phyloP scores from a whole-genome alignment of 2,113 vertebrate species.

The Cavia porcellus region DNA sequence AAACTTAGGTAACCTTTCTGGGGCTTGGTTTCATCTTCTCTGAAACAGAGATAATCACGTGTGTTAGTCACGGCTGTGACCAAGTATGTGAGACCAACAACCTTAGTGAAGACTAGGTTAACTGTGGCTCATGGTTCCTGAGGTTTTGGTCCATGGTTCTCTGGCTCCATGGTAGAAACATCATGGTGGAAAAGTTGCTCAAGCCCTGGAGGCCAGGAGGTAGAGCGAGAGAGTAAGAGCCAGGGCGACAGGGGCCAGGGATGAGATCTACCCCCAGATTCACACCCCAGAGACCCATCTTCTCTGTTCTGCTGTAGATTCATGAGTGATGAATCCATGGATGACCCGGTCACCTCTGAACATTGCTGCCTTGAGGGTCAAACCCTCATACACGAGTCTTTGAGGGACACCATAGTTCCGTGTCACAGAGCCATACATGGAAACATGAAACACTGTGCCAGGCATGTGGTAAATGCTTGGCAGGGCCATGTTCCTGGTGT shows the following conservation, averaged over 20 bases:
- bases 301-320: background rate
- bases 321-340: background rate
- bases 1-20: background rate
- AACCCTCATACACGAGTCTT: background rate
- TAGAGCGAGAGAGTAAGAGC: background rate
- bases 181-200: background rate
- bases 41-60: background rate
- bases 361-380: background rate
- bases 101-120: background rate
- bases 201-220: background rate
- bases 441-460: rapidly evolving
- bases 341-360: background rate
- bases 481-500: background rate
- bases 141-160: background rate
- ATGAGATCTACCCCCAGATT: background rate
- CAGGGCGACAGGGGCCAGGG: background rate
- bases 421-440: background rate
- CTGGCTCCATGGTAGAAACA: background rate
- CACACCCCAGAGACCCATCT: background rate
- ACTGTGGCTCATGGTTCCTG: background rate
- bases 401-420: background rate
- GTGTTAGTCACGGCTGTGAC: background rate
- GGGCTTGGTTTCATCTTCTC: background rate
- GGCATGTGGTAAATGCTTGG: background rate
- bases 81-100: background rate